Conservation (phyloP, 1,140 invertebrate genomes). For the Bombyx mandarina region DNA sequence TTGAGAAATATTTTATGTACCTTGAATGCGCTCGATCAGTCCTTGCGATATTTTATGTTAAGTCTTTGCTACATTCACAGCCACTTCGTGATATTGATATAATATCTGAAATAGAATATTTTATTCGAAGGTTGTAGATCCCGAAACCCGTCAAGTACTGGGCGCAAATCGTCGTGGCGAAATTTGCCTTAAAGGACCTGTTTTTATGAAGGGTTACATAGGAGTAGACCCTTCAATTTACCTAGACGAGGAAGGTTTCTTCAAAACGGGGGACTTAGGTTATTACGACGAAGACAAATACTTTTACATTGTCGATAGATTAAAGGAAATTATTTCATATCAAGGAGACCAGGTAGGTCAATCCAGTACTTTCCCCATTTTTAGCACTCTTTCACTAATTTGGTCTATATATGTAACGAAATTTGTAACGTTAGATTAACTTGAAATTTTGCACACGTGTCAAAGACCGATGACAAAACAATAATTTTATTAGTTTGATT, state of each 20-base stretch:
- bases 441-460: no score
- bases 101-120: conserved; percentile 8
- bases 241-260: conserved; percentile 81
- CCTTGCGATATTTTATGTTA: no score
- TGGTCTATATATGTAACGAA: no score
- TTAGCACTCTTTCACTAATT: no score
- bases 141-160: conserved; percentile 69
- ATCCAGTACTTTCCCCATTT: background rate
- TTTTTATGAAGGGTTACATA: conserved; percentile 77
- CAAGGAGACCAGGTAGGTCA: conserved; percentile 72
- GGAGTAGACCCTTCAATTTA: conserved; percentile 75
- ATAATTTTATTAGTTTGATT: no score
- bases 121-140: conserved; percentile 64
- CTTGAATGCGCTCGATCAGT: no score
- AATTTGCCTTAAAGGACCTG: conserved; percentile 73
- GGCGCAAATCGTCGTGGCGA: conserved; percentile 74
- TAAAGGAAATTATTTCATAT: conserved; percentile 86
- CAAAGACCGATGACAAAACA: no score
- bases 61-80: no score
- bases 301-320: conserved; percentile 80
- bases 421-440: no score
- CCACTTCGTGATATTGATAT: conserved; percentile 30
- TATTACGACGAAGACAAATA: conserved; percentile 79
- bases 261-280: conserved; percentile 85
- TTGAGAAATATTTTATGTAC: no score